Conservation (phyloP, 2,888 invertebrate species). For the Meta bourneti region DNA sequence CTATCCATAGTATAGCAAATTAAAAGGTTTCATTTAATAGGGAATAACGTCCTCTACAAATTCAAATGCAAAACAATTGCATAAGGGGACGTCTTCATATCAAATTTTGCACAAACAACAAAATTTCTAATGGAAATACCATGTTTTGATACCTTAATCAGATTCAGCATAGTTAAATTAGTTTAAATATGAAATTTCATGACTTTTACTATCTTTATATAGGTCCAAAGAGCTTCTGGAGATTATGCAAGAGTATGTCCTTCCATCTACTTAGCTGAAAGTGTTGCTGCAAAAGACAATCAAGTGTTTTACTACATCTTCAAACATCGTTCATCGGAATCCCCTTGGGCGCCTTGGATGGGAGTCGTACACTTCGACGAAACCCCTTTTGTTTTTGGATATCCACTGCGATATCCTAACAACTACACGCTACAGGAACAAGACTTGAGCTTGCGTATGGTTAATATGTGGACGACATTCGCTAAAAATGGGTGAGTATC, state of each 20-base stretch:
- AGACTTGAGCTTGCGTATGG: conserved; percentile 21
- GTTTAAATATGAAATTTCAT: too few species aligned
- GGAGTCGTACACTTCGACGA: conserved; percentile 69
- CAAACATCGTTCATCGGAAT: conserved; percentile 49
- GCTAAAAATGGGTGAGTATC: conserved; percentile 52
- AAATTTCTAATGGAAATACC: too few species aligned
- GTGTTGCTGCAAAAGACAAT: conserved; percentile 32
- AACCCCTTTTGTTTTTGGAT: conserved; percentile 64
- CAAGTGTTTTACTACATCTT: conserved; percentile 65
- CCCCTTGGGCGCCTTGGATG: conserved; percentile 70
- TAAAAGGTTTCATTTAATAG: too few species aligned
- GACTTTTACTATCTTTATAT: too few species aligned
- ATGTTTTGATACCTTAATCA: too few species aligned
- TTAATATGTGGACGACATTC: conserved; percentile 40
- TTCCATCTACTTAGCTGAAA: conserved; percentile 57
- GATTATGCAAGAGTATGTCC: conserved; percentile 71
- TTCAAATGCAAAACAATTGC: too few species aligned
- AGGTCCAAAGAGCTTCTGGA: conserved; percentile 47
- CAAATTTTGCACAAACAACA: too few species aligned
- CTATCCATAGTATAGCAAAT: too few species aligned
- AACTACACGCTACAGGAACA: not conserved
- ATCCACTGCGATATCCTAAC: conserved; percentile 38
- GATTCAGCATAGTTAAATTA: too few species aligned
- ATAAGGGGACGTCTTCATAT: too few species aligned
- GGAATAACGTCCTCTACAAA: too few species aligned